These are phyloP conservation scores for Lepilemur septentrionalis DNA, from an alignment of 2,797 vertebrate species.

Conservation along the genomic window DNA sequence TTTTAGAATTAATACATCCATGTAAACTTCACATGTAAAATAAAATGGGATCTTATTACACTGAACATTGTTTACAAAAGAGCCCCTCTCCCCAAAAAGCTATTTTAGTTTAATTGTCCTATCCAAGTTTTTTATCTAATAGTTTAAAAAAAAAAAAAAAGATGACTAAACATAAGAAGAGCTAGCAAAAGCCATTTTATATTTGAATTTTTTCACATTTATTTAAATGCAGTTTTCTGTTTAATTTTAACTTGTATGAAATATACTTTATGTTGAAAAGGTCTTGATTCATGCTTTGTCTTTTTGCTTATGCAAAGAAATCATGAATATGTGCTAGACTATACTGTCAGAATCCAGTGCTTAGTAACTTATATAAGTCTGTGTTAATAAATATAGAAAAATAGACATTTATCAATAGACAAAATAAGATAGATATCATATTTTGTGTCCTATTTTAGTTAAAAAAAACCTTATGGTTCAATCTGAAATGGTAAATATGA, in stretches of 20 bases:
- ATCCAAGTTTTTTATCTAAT: conserved; percentile 67
- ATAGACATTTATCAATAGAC: not conserved
- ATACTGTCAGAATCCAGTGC: not conserved
- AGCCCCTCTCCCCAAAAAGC: not conserved
- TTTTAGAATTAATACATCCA: conserved; percentile 43
- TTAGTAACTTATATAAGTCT: not conserved
- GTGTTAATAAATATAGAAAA: not conserved
- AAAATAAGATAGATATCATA: not conserved
- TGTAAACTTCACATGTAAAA: conserved; percentile 4
- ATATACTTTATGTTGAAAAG: not conserved
- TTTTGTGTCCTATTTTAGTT: not conserved
- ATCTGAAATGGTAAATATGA: not conserved
- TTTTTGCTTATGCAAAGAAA: not conserved
- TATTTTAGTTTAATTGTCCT: conserved; percentile 59
- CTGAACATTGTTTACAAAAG: conserved; percentile 42
- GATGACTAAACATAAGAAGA: conserved; percentile 62
- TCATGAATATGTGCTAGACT: not conserved
- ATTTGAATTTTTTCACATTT: not conserved
- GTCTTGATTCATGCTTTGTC: not conserved
- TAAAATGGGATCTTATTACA: not conserved
- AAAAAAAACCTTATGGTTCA: not conserved
- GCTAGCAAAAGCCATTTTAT: not conserved
- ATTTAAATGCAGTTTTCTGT: not conserved
- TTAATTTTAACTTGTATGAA: conserved; percentile 11
- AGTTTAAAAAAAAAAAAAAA: conserved; percentile 46